phyloP scores from a whole-genome alignment of 2,888 invertebrate genomes.

The Dromius quadrimaculatus region DNA sequence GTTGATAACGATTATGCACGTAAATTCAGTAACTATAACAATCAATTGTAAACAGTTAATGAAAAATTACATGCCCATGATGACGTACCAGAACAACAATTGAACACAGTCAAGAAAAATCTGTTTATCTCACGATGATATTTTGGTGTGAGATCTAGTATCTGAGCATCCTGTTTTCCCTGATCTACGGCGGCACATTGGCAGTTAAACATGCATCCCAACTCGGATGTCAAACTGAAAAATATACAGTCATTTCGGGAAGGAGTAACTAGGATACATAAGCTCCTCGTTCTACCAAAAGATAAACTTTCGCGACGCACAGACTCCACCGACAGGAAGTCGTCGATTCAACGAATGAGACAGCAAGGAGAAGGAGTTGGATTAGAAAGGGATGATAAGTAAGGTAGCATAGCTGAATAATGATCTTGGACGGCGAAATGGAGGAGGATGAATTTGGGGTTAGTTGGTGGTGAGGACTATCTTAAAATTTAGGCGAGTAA shows the following conservation, averaged over 20 bases:
- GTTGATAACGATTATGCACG: no score
- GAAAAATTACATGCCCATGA: no score
- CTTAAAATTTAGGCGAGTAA: no score
- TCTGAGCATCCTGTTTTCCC: no score
- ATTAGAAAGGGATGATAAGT: conserved; percentile 35
- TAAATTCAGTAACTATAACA: no score
- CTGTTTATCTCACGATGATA: no score
- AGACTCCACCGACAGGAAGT: conserved; percentile 65
- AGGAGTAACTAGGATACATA: conserved; percentile 48
- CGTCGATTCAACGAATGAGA: conserved; percentile 63
- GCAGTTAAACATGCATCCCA: conserved; percentile 40
- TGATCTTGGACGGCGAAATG: conserved; percentile 26
- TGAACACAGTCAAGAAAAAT: no score
- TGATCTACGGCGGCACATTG: conserved; percentile 8
- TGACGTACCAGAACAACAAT: no score
- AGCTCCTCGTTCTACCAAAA: conserved; percentile 37
- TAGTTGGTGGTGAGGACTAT: neutral
- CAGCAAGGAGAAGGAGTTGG: conserved; percentile 53
- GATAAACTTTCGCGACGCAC: conserved; percentile 64
- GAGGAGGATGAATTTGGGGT: no score
- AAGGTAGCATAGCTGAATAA: conserved; percentile 49
- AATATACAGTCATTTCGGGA: conserved; percentile 50
- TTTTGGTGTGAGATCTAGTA: no score
- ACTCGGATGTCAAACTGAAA: conserved; percentile 46
- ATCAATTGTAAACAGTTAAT: no score